Conservation (phyloP, 2,888 invertebrate genomes). For the Labia minor region DNA sequence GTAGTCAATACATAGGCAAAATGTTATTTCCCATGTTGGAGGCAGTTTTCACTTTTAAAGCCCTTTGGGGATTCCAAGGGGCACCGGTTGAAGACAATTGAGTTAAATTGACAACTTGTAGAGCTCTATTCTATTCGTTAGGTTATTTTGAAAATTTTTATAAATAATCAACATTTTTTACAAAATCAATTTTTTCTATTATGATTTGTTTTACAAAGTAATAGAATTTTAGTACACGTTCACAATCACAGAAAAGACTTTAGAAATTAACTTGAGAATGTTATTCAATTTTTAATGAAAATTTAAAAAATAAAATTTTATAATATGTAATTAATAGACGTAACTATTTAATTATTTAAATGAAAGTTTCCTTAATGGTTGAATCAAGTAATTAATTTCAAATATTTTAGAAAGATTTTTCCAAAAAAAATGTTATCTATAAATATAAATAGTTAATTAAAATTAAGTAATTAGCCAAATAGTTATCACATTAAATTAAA, state of each 20-base stretch:
- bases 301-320: background rate
- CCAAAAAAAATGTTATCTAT: no score
- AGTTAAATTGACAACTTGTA: slow-evolving; percentile 7
- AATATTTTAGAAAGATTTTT: no score
- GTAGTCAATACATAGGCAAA: background rate
- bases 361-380: no score
- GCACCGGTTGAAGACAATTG: slow-evolving; percentile 13
- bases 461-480: no score
- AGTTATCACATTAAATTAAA: no score
- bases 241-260: background rate
- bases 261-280: background rate
- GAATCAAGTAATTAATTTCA: no score
- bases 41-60: slow-evolving; percentile 7
- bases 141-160: background rate
- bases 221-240: background rate
- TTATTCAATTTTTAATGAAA: no score
- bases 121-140: background rate
- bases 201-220: background rate
- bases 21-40: slow-evolving; percentile 8
- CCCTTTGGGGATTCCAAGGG: slow-evolving; percentile 7
- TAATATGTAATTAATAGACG: background rate
- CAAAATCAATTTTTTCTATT: no score
- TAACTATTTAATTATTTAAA: no score
- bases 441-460: no score
- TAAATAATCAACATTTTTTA: no score